Evolutionary conservation across 2,888 invertebrate species (phyloP).

Genomic region (Drosophila atripex): DNA sequence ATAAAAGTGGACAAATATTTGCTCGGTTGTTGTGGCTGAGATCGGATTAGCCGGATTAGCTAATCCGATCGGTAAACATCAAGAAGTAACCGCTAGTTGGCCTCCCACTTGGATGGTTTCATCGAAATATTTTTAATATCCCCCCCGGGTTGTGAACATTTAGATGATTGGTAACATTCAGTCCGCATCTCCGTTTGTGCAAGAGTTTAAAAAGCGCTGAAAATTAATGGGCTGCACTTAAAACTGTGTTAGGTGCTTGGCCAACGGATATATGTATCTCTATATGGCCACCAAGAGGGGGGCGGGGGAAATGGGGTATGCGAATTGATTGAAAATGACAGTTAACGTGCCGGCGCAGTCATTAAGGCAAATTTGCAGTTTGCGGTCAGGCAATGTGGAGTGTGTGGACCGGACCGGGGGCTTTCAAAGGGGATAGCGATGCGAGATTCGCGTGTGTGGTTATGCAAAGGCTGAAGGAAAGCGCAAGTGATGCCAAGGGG

Average conservation of each 20-base stretch:
- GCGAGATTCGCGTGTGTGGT: slow-evolving; percentile 45
- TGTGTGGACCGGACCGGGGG: slow-evolving; percentile 21
- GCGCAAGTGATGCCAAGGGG: slow-evolving; percentile 38
- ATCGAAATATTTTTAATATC: slow-evolving; percentile 14
- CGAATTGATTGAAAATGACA: slow-evolving; percentile 58
- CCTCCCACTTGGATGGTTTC: slow-evolving; percentile 9
- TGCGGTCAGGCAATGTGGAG: slow-evolving; percentile 52
- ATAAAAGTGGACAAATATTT: slow-evolving; percentile 44
- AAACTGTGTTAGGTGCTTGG: slow-evolving; percentile 34
- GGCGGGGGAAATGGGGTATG: slow-evolving; percentile 12
- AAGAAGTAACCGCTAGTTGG: slow-evolving; percentile 24
- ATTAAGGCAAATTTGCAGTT: slow-evolving; percentile 66
- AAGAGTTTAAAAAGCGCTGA: slow-evolving; percentile 62
- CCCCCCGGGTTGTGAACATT: slow-evolving; percentile 20
- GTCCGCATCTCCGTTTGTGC: slow-evolving; percentile 51
- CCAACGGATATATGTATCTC: slow-evolving; percentile 11
- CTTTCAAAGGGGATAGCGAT: slow-evolving; percentile 27
- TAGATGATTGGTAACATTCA: slow-evolving; percentile 17
- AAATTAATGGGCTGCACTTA: slow-evolving; percentile 64
- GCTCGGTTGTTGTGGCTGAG: slow-evolving; percentile 4
- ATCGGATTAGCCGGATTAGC: slow-evolving; percentile 16
- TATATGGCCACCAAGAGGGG: background rate
- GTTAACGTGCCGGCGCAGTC: slow-evolving; percentile 58
- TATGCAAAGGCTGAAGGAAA: slow-evolving; percentile 46
- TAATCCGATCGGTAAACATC: slow-evolving; percentile 40